A percentile compares a stretch with the other conserved stretches of the same genome.
These are phyloP conservation scores for Delphinapterus leucas DNA, from an alignment of 2,113 vertebrate genomes.

Conservation along the genomic window DNA sequence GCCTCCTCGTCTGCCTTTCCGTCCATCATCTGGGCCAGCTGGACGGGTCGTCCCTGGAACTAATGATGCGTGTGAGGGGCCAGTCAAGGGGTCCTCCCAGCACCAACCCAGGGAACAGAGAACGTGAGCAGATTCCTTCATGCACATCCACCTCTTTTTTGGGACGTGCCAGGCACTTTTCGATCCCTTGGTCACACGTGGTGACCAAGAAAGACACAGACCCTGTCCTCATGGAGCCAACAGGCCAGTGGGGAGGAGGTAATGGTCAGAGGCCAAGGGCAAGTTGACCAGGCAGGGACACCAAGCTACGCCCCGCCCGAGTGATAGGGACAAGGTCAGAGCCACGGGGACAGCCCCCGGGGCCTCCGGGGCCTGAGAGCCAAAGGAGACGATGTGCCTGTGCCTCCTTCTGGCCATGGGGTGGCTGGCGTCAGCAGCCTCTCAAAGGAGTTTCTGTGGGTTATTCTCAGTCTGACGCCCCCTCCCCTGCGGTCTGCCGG, in stretches of 20 bases:
- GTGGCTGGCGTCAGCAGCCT: rapidly evolving
- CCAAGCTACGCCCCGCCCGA: background rate
- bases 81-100: background rate
- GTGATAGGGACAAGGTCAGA: background rate
- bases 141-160: too few relatives aligned
- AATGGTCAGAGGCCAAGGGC: background rate
- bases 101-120: background rate
- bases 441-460: too few relatives aligned
- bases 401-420: background rate
- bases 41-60: background rate
- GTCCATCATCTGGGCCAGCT: background rate
- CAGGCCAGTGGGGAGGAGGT: background rate
- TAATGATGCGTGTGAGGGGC: rapidly evolving
- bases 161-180: background rate
- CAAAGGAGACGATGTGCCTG: rapidly evolving
- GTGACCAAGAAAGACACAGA: background rate
- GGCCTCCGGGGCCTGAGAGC: background rate
- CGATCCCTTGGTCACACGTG: background rate
- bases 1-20: background rate
- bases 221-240: rapidly evolving
- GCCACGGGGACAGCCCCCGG: background rate
- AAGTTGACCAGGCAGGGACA: background rate
- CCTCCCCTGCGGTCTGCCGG: rapidly evolving
- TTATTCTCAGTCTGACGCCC: background rate
- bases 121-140: rapidly evolving